phyloP scores from a whole-genome alignment of 2,113 vertebrate species.

The Pseudorhombus dupliciocellatus region DNA sequence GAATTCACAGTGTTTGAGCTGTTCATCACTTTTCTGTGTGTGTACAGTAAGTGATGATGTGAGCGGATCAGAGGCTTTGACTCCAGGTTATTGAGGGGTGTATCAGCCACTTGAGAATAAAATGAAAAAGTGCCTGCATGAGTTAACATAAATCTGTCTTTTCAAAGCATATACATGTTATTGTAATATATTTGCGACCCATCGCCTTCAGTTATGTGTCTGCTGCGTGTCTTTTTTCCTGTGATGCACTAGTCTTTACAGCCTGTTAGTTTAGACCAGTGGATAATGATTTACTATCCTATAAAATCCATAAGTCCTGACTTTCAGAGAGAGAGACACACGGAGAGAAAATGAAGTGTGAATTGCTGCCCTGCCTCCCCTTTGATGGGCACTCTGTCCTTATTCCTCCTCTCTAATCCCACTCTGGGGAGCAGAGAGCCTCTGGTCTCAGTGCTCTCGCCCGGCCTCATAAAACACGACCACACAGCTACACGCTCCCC shows the following conservation, averaged over 20 bases:
- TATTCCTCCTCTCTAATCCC: conserved; percentile 61
- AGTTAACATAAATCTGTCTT: background rate
- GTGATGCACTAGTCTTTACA: conserved; percentile 33
- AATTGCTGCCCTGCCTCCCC: conserved; percentile 61
- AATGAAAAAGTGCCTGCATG: background rate
- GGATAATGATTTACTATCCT: conserved; percentile 67
- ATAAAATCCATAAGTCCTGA: conserved; percentile 65
- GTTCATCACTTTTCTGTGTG: conserved; percentile 28
- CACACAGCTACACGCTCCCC: conserved; percentile 63
- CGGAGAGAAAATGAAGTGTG: conserved; percentile 68
- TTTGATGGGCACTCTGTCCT: conserved; percentile 76
- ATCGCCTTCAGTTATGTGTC: background rate
- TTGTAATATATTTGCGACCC: background rate
- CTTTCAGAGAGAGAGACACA: conserved; percentile 35
- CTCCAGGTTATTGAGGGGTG: background rate
- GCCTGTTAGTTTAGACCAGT: conserved; percentile 59
- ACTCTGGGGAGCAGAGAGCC: conserved; percentile 66
- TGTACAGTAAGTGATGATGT: conserved; percentile 38
- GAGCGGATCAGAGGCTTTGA: conserved; percentile 3
- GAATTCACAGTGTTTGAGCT: conserved; percentile 28
- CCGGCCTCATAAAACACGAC: conserved; percentile 66
- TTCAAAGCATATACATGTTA: background rate
- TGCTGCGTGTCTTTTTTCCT: conserved; percentile 11
- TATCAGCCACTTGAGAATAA: background rate
- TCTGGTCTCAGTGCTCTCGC: conserved; percentile 49